phyloP scores from a whole-genome alignment of 2,797 vertebrate species.

The Emydoidea blandingii region DNA sequence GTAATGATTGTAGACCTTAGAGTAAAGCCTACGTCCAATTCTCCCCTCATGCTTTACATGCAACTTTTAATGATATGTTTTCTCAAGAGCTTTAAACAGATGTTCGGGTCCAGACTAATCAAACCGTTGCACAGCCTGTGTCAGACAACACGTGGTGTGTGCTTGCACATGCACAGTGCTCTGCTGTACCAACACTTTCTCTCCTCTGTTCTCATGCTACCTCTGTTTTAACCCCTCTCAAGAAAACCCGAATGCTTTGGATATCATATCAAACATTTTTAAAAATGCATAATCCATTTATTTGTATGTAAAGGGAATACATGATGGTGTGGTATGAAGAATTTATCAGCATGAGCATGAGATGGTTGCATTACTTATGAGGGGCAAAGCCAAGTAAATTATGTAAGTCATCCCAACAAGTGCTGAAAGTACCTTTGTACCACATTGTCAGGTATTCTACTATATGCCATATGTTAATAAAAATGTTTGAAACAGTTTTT shows the following conservation, averaged over 20 bases:
- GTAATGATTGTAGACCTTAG: background rate
- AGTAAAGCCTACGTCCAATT: background rate
- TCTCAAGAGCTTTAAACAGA: slow-evolving; percentile 34
- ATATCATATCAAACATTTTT: background rate
- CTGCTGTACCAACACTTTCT: slow-evolving; percentile 5
- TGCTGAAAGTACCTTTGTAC: background rate
- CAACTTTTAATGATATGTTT: background rate
- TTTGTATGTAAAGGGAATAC: background rate
- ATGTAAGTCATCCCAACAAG: slow-evolving; percentile 5
- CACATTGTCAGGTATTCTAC: background rate
- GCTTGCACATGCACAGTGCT: slow-evolving; percentile 6
- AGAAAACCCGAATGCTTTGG: slow-evolving; percentile 30
- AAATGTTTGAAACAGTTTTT: background rate
- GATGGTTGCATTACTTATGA: slow-evolving; percentile 20
- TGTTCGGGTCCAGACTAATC: slow-evolving; percentile 25
- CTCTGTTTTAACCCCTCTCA: background rate
- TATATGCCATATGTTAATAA: background rate
- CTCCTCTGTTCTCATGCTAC: background rate
- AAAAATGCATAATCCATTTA: background rate
- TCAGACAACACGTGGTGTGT: slow-evolving; percentile 22
- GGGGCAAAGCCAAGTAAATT: slow-evolving; percentile 33
- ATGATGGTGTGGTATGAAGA: slow-evolving; percentile 25
- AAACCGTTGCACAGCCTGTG: background rate
- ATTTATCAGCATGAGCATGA: slow-evolving; percentile 31
- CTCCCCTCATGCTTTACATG: background rate